A percentile compares a stretch with the other conserved stretches of the same genome.
phyloP scores from a whole-genome alignment of 2,888 invertebrate species.

The Folsomia manolachei region DNA sequence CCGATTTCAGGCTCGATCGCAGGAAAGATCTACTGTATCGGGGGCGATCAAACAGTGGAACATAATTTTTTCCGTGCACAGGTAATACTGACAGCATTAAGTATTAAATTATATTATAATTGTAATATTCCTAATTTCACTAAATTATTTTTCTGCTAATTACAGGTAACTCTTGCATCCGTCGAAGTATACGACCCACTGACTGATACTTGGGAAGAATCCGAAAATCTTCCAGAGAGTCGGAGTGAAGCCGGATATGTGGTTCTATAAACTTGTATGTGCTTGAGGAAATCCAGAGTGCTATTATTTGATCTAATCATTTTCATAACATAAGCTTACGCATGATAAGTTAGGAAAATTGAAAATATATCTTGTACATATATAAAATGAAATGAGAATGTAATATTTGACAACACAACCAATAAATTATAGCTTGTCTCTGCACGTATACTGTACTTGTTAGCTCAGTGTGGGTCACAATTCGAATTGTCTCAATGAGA shows the following conservation, averaged over 20 bases:
- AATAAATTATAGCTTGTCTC: too few relatives aligned
- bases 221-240: slow-evolving; percentile 75
- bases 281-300: slow-evolving; percentile 5
- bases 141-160: slow-evolving; percentile 52
- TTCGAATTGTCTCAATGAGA: too few relatives aligned
- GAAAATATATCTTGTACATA: too few relatives aligned
- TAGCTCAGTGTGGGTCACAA: too few relatives aligned
- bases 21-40: slow-evolving; percentile 77
- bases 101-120: neutral
- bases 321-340: neutral
- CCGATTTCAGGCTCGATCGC: slow-evolving; percentile 63
- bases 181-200: slow-evolving; percentile 82
- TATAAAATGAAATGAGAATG: too few relatives aligned
- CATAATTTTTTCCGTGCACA: slow-evolving; percentile 80
- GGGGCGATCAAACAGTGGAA: slow-evolving; percentile 77
- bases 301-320: neutral
- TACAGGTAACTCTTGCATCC: slow-evolving; percentile 64
- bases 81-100: too few relatives aligned
- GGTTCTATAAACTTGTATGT: slow-evolving; percentile 68
- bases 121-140: slow-evolving; percentile 25
- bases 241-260: slow-evolving; percentile 85
- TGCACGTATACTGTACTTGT: too few relatives aligned
- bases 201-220: slow-evolving; percentile 72
- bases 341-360: too few relatives aligned
- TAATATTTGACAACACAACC: too few relatives aligned